Base-by-base conservation (phyloP, 2,888 invertebrate species). In the Nebria salina region DNA sequence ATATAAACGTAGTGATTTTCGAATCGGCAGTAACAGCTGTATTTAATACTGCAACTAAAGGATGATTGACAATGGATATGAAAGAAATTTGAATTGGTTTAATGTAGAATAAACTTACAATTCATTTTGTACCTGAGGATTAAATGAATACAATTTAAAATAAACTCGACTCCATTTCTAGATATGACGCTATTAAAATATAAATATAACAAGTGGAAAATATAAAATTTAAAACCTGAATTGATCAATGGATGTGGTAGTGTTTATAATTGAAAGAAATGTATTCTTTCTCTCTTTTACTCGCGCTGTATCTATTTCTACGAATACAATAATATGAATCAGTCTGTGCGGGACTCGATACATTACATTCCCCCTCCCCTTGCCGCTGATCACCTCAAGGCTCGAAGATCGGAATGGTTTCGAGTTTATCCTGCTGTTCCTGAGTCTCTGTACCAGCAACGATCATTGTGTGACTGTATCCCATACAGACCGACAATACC, bases 401-500 rank as follows among this genome's bases (percentile, higher is more conserved):
- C 83, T 87, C 87, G 83, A 86, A 92, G 83, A 90, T 90, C 66
- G 92, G 92, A 83, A 94, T 89, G 83, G 91, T 91, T 75, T 91
- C 90, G 80, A 95, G 87, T 85, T 91, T 91, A 75, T 90, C 90
- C 84, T 91, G 91, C 82, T 94, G 94, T 84, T 93, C 93, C 15
- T 93, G 92, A 0, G 92, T 91, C 73, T 92, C 92, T 84, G 92
- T 91, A 26, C 92, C 89, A 15, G 92, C 93, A 75, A 95, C 90
- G 86, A 97, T 88, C 85, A 97, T 89, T 1, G 96, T 94, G 89
- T 97, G 97, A 3, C 95, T 95, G 86, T 93, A 93, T 2, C 98
- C 98, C 93, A 97, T 96, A 1, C 95, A 89, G 66, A 97, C 93
- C 83, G 94, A 92, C 72, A 94, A 92, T 83, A 96, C 92, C 89